Evolutionary conservation across 1,140 invertebrate species (phyloP).

Genomic region (Pissodes strobi): DNA sequence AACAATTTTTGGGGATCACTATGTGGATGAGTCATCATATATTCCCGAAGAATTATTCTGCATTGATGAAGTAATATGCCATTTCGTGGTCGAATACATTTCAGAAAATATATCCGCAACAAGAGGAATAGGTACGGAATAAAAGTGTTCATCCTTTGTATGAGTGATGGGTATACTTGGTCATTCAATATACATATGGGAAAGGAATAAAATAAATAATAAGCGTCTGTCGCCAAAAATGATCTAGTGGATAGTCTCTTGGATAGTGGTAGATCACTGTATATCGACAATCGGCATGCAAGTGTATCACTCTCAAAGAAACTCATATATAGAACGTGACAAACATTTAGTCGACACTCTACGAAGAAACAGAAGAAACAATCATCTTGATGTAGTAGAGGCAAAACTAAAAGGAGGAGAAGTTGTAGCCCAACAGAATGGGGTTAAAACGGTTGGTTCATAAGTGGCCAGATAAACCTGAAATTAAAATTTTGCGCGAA

Average conservation of each 20-base stretch:
- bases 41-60: no score
- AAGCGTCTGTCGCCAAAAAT: constrained; percentile 18
- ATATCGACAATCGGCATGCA: constrained; percentile 53
- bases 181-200: no score
- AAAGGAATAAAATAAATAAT: constrained; percentile 43
- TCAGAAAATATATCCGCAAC: constrained; percentile 4
- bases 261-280: constrained; percentile 24
- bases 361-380: constrained; percentile 48
- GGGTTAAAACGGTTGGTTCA: no score
- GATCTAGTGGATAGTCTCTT: constrained; percentile 24
- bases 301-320: no score
- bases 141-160: constrained; percentile 53
- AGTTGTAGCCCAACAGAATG: no score
- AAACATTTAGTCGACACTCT: constrained; percentile 52
- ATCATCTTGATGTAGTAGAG: constrained; percentile 51
- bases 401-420: no score
- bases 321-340: constrained; percentile 49
- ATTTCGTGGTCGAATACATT: constrained; percentile 49
- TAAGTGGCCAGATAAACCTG: constrained; percentile 54
- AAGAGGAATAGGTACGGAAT: constrained; percentile 36
- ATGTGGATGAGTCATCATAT: no score
- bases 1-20: no score
- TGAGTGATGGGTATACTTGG: constrained; percentile 45
- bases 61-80: constrained; percentile 47
- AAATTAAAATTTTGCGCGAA: constrained; percentile 45